These are phyloP conservation scores for Opisthograptis luteolata DNA, from an alignment of 2,888 invertebrate genomes.

Conservation along the genomic window DNA sequence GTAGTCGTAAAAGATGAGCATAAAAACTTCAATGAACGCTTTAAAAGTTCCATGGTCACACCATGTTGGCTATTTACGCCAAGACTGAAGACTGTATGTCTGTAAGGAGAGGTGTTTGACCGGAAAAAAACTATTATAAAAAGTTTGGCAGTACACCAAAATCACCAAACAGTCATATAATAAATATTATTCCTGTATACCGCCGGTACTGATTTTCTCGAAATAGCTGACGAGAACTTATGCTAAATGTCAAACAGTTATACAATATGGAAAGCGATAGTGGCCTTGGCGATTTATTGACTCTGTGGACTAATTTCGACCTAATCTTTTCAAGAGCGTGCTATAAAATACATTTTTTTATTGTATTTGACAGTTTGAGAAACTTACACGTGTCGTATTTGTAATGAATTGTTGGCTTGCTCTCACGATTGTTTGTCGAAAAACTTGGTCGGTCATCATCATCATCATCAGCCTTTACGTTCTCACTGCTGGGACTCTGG, in stretches of 20 bases:
- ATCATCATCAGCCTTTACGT: too few relatives aligned
- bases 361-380: too few relatives aligned
- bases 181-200: slow-evolving; percentile 21
- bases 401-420: too few relatives aligned
- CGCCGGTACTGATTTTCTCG: background rate
- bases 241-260: slow-evolving; percentile 20
- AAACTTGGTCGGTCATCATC: too few relatives aligned
- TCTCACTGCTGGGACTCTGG: too few relatives aligned
- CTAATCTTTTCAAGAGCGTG: slow-evolving; percentile 1
- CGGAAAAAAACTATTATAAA: slow-evolving; percentile 39
- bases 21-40: slow-evolving; percentile 7
- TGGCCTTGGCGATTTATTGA: slow-evolving; percentile 29
- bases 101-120: slow-evolving; percentile 32
- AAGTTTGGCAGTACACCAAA: slow-evolving; percentile 37
- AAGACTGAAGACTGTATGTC: slow-evolving; percentile 29
- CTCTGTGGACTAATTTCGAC: slow-evolving; percentile 13
- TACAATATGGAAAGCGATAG: slow-evolving; percentile 8
- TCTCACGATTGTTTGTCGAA: too few relatives aligned
- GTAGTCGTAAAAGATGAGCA: too few relatives aligned
- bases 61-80: slow-evolving; percentile 23
- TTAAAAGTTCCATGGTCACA: slow-evolving; percentile 8
- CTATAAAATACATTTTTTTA: too few relatives aligned
- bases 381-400: too few relatives aligned
- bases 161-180: slow-evolving; percentile 29
- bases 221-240: slow-evolving; percentile 8